Evolutionary conservation across 2,113 vertebrate genomes (phyloP).

Genomic region (Bubalus kerabau): DNA sequence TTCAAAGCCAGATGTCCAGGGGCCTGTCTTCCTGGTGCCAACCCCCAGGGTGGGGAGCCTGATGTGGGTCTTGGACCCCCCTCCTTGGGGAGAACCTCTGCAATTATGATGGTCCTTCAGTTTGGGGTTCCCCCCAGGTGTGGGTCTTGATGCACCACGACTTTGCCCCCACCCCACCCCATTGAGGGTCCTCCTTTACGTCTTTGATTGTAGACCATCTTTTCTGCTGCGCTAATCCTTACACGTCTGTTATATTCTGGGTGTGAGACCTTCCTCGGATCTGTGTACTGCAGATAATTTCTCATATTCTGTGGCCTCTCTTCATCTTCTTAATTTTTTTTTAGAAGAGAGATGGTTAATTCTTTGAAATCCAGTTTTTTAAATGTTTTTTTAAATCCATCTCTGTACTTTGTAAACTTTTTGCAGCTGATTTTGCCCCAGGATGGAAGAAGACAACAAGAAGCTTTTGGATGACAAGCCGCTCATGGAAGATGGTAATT

Average conservation of each 20-base stretch:
- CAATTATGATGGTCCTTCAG: background rate
- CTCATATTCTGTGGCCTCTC: background rate
- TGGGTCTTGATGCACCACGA: background rate
- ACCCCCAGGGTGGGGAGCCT: background rate
- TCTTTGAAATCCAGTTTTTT: background rate
- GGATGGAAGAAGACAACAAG: background rate
- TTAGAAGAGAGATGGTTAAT: background rate
- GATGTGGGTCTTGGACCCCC: background rate
- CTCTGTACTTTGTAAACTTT: background rate
- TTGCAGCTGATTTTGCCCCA: background rate
- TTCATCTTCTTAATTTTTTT: background rate
- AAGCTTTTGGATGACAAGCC: rapidly evolving
- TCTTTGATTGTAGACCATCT: background rate
- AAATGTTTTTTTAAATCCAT: background rate
- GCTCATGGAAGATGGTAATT: rapidly evolving
- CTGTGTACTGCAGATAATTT: background rate
- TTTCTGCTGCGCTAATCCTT: background rate
- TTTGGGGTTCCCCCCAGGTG: background rate
- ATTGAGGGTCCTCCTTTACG: background rate
- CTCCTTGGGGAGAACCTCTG: background rate
- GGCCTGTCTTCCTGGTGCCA: background rate
- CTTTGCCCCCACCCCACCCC: background rate
- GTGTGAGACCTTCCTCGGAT: background rate
- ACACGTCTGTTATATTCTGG: background rate
- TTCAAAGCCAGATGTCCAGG: background rate